phyloP scores from a whole-genome alignment of 2,888 invertebrate genomes.

The Dendrolimus pini region DNA sequence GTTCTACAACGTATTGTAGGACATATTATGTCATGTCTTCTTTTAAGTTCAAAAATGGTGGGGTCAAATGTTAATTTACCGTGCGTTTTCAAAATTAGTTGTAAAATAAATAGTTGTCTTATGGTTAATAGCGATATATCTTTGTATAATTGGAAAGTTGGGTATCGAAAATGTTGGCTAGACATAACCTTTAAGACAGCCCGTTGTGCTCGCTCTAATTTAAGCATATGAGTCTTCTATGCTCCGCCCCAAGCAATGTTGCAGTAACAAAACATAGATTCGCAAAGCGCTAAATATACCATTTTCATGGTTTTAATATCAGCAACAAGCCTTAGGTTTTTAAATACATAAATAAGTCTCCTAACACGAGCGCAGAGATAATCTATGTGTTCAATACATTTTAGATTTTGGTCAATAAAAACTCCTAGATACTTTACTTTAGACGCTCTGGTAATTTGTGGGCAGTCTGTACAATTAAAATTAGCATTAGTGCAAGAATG shows the following conservation, averaged over 20 bases:
- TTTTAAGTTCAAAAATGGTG: no score
- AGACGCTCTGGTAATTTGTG: background rate
- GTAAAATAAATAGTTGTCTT: background rate
- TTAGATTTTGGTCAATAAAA: background rate
- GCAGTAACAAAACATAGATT: conserved; percentile 6
- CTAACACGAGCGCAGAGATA: no score
- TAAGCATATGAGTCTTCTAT: background rate
- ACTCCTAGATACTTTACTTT: conserved; percentile 1
- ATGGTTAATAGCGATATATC: background rate
- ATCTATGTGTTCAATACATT: background rate
- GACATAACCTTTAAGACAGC: background rate
- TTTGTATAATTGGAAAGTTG: background rate
- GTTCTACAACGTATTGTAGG: no score
- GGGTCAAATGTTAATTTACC: no score
- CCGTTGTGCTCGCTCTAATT: background rate
- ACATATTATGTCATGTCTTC: no score
- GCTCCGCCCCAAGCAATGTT: conserved; percentile 5
- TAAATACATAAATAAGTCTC: background rate
- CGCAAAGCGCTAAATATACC: conserved; percentile 6
- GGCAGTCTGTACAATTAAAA: background rate
- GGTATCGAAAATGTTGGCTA: background rate
- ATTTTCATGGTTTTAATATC: background rate
- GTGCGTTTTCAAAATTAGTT: no score
- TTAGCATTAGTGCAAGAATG: background rate
- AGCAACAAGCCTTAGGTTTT: conserved; percentile 3